Evolutionary conservation across 2,113 vertebrate species (phyloP).

Genomic region (Chaetodon trifascialis): DNA sequence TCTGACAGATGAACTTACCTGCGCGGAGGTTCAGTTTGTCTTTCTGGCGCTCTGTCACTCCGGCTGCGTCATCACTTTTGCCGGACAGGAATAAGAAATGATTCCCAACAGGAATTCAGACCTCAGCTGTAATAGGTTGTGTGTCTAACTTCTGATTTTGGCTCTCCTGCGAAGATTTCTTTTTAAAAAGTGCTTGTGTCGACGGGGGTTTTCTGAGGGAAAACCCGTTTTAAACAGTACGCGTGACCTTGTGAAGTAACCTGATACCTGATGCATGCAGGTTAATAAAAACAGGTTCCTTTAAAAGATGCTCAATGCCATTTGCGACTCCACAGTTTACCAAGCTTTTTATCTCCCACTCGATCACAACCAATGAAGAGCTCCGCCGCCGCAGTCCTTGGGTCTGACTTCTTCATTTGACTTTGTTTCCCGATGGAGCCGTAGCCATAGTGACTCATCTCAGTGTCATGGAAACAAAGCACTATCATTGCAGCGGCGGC

Average conservation of each 20-base stretch:
- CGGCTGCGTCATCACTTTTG: conserved; percentile 44
- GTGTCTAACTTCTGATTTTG: background rate
- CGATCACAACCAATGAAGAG: conserved; percentile 4
- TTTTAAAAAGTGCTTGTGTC: too few species aligned
- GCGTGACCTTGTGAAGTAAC: too few species aligned
- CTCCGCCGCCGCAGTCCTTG: background rate
- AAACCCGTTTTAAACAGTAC: too few species aligned
- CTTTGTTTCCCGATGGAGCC: conserved; percentile 13
- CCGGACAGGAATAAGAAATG: conserved; percentile 13
- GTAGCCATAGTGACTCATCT: conserved; percentile 54
- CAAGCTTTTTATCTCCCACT: conserved; percentile 29
- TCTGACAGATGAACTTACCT: conserved; percentile 44
- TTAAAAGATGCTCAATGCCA: background rate
- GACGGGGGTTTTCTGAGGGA: too few species aligned
- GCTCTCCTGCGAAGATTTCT: too few species aligned
- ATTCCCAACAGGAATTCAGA: background rate
- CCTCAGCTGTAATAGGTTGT: background rate
- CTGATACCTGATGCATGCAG: background rate
- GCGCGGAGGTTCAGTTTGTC: background rate
- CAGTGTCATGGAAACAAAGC: conserved; percentile 64
- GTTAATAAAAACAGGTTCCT: background rate
- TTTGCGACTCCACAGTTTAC: too few species aligned
- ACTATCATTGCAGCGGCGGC: background rate
- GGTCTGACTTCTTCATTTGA: conserved; percentile 30
- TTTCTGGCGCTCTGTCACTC: background rate